Conservation (phyloP, 2,113 vertebrate genomes). For the Elephantulus edwardii region DNA sequence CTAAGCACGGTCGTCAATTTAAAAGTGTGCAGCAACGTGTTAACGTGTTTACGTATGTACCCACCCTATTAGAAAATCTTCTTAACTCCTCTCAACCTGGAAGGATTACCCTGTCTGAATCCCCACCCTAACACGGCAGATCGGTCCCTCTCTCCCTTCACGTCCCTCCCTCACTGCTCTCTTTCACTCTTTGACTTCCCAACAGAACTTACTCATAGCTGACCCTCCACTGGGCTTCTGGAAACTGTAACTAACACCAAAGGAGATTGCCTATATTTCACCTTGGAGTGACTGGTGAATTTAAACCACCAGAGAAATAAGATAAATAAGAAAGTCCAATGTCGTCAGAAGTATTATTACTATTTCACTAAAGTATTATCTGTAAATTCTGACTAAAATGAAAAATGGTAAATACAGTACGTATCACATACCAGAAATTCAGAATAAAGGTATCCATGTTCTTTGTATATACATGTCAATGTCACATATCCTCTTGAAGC, state of each 20-base stretch:
- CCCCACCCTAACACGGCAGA: no score
- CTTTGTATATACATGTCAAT: not conserved
- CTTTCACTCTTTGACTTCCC: no score
- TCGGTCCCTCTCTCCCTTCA: no score
- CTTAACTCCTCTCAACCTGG: not conserved
- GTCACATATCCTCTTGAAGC: not conserved
- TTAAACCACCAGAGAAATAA: not conserved
- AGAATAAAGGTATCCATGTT: slow-evolving; percentile 24
- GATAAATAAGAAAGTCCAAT: not conserved
- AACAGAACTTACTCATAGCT: no score
- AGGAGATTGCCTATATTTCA: no score
- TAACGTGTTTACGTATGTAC: not conserved
- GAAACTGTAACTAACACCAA: no score
- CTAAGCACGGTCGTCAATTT: no score
- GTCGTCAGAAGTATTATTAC: slow-evolving; percentile 16
- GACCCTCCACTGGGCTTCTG: no score
- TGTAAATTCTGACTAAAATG: not conserved
- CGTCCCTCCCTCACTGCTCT: no score
- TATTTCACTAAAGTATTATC: not conserved
- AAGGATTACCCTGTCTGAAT: not conserved
- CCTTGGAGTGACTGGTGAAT: no score
- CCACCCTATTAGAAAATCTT: not conserved
- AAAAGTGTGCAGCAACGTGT: no score
- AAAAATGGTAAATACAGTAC: not conserved
- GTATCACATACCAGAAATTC: not conserved